Evolutionary conservation across 2,888 invertebrate species (phyloP), one percentile per base, ranked within the genome.

Genomic region (Sicus ferrugineus): DNA sequence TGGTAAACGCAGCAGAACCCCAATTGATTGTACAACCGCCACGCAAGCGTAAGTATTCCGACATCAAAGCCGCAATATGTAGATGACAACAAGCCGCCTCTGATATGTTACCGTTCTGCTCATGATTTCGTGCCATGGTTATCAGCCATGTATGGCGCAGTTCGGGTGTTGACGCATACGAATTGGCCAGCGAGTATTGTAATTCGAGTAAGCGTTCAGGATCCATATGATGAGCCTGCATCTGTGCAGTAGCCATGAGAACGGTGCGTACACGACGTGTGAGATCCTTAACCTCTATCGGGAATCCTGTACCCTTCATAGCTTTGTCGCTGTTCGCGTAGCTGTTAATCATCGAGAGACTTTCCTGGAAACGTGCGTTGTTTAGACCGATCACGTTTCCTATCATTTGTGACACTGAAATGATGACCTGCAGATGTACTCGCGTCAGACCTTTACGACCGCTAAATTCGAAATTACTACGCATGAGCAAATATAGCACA

Each of bases 71-170:
- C 4, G 97, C 96, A 75, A 97, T 95, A 83, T 98, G 98, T 0
- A 97, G 88, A 83, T 96, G 95, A 83, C 96, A 96, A 80, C 97
- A 96, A 50, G 97, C 97, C 89, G 94, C 95, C 89, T 98, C 98
- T 3, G 97, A 96, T 79, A 91, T 91, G 86, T 97, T 94, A 38
- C 90, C 90, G 80, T 94, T 91, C 72, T 92, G 87, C 7, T 90
- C 89, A 81, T 97, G 96, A 83, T 95, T 93, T 78, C 90, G 90
- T 16, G 97, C 95, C 90, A 98, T 93, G 1, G 95, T 94, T 76
- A 96, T 93, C n/a, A 98, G 89, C 97, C 97, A 97, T 0, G 97
- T 97, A 84, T 95, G 94, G 0, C 98, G 87, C 70, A 98, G 87
- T 78, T 97, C 95, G 0, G 98, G 97, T 0, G 97, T 97, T 48